Evolutionary conservation across 2,797 vertebrate species (phyloP).

Genomic region (Coregonus ussuriensis): DNA sequence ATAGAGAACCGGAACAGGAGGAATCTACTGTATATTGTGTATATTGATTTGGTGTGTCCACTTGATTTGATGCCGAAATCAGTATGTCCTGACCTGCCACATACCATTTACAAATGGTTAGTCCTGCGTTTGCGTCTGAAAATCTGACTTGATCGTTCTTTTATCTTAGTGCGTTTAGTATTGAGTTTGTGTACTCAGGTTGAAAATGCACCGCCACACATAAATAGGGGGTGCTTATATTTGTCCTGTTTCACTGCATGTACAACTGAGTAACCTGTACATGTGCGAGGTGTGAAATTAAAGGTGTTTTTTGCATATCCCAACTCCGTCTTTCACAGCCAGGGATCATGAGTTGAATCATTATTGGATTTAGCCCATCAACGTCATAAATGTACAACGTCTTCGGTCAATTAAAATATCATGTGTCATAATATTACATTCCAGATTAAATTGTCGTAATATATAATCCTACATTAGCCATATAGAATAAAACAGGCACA

Average conservation of each 20-base stretch:
- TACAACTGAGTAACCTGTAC: too few species aligned
- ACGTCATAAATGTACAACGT: constrained; percentile 33
- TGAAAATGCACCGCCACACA: constrained; percentile 1
- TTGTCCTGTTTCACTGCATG: too few species aligned
- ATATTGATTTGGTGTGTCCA: constrained; percentile 4
- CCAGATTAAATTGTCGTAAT: constrained; percentile 59
- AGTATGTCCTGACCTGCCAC: constrained; percentile 28
- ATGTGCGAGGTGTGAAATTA: too few species aligned
- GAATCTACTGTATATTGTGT: not conserved
- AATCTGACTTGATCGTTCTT: not conserved
- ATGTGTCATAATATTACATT: constrained; percentile 51
- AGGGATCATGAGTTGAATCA: constrained; percentile 12
- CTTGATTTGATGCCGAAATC: constrained; percentile 40
- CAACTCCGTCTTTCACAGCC: too few species aligned
- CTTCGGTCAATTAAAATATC: not conserved
- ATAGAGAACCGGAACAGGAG: not conserved
- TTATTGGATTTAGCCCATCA: constrained; percentile 29
- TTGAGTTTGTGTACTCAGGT: constrained; percentile 19
- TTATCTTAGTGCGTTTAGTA: constrained; percentile 20
- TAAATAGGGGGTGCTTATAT: too few species aligned
- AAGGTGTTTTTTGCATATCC: too few species aligned
- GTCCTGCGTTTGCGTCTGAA: too few species aligned
- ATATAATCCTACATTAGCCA: constrained; percentile 54
- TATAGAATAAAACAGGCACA: constrained; percentile 68
- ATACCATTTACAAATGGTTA: constrained; percentile 6